Conservation (phyloP, 2,888 invertebrate species). For the Trissoscelio sp. region DNA sequence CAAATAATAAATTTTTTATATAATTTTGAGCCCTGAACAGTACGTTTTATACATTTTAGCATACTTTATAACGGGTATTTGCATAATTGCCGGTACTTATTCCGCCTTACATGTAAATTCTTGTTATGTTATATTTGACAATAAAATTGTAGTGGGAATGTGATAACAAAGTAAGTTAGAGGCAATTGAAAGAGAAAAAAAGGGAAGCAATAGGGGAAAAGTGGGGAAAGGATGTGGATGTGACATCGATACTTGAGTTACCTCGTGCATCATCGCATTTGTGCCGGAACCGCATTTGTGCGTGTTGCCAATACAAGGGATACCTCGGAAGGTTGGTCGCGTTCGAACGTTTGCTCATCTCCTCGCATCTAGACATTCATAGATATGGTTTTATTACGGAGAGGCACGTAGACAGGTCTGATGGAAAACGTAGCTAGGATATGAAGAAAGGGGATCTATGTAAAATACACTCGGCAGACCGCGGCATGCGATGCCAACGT, state of each 20-base stretch:
- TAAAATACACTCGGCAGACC: slow-evolving; percentile 75
- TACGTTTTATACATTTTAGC: slow-evolving; percentile 5
- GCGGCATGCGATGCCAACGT: slow-evolving; percentile 78
- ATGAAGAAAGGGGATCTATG: slow-evolving; percentile 73
- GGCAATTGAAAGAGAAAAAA: neutral
- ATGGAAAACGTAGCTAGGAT: slow-evolving; percentile 63
- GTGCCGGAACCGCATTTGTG: slow-evolving; percentile 22
- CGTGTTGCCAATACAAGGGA: slow-evolving; percentile 16
- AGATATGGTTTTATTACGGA: slow-evolving; percentile 73
- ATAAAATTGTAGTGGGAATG: slow-evolving; percentile 29
- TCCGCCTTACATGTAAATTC: slow-evolving; percentile 21
- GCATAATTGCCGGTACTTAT: slow-evolving; percentile 20
- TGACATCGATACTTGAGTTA: slow-evolving; percentile 17
- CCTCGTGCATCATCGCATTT: slow-evolving; percentile 21
- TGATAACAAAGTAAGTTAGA: slow-evolving; percentile 24
- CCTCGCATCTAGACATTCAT: slow-evolving; percentile 42
- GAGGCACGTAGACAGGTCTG: slow-evolving; percentile 67
- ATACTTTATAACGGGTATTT: slow-evolving; percentile 18
- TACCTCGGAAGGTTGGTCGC: too few relatives aligned
- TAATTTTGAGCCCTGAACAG: neutral
- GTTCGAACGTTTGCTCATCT: slow-evolving; percentile 25
- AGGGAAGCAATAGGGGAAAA: neutral
- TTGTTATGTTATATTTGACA: slow-evolving; percentile 15
- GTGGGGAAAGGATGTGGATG: neutral
- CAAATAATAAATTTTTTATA: slow-evolving; percentile 9